phyloP scores from a whole-genome alignment of 2,888 invertebrate species.

The Smittia sp. region DNA sequence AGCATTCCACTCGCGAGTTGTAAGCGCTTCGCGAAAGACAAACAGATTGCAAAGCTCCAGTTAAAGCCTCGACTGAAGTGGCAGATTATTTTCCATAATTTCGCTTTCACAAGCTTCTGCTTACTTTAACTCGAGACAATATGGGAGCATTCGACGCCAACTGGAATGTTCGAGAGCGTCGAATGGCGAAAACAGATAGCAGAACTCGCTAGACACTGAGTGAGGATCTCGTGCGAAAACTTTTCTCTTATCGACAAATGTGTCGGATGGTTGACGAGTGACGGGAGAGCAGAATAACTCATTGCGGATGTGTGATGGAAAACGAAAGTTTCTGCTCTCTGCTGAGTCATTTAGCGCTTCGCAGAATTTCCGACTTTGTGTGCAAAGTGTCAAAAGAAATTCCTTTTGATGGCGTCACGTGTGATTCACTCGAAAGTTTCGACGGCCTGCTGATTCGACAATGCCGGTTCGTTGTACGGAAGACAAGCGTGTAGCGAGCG shows the following conservation, averaged over 20 bases:
- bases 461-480: slow-evolving; percentile 3
- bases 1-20: not conserved
- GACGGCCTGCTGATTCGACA: not conserved
- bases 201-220: not conserved
- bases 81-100: not conserved
- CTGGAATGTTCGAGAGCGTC: not conserved
- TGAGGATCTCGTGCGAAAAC: slow-evolving; percentile 4
- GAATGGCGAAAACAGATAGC: not conserved
- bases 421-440: not conserved
- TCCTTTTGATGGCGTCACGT: not conserved
- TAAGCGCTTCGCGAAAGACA: not conserved
- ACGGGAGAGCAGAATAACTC: not conserved
- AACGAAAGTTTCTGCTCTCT: slow-evolving; percentile 6
- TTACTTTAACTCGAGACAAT: not conserved
- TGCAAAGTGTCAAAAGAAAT: slow-evolving; percentile 12
- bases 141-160: not conserved
- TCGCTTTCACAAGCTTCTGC: not conserved
- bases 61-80: not conserved
- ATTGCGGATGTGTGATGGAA: slow-evolving; percentile 18
- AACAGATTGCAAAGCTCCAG: not conserved
- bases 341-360: slow-evolving; percentile 6
- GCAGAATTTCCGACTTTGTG: not conserved
- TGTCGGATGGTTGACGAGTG: not conserved
- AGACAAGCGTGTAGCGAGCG: not conserved
- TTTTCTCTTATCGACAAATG: slow-evolving; percentile 21